These are phyloP conservation scores for Saturnia japonica DNA, from an alignment of 2,888 invertebrate genomes.

Conservation along the genomic window DNA sequence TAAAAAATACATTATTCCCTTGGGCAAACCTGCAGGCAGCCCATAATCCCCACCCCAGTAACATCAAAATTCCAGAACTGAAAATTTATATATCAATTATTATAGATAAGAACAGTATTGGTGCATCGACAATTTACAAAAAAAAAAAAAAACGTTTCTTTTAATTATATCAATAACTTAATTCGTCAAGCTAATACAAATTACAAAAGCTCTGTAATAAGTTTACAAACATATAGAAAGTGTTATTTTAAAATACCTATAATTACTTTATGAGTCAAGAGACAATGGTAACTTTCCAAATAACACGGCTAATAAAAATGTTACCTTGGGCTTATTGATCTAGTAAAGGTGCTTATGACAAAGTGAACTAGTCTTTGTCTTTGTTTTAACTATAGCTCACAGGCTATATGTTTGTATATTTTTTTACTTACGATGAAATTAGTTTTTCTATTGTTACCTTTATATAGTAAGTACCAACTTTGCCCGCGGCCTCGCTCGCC, in stretches of 20 bases:
- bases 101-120: background rate
- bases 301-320: conserved; percentile 42
- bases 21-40: too few species aligned
- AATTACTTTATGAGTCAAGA: background rate
- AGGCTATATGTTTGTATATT: too few species aligned
- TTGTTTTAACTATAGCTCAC: background rate
- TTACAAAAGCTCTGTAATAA: background rate
- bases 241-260: too few species aligned
- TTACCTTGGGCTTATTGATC: conserved; percentile 55
- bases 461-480: too few species aligned
- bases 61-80: too few species aligned
- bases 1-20: too few species aligned
- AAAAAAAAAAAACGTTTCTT: background rate
- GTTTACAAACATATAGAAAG: background rate
- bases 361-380: background rate
- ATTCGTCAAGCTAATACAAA: background rate
- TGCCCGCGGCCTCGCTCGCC: too few species aligned
- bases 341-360: conserved; percentile 22
- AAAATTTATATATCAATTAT: too few species aligned
- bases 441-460: too few species aligned
- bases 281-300: conserved; percentile 4
- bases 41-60: too few species aligned
- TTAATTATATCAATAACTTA: background rate
- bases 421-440: too few species aligned
- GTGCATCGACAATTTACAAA: background rate